Base-by-base conservation (phyloP, 2,888 invertebrate species). In the Pediacus dermestoides region DNA sequence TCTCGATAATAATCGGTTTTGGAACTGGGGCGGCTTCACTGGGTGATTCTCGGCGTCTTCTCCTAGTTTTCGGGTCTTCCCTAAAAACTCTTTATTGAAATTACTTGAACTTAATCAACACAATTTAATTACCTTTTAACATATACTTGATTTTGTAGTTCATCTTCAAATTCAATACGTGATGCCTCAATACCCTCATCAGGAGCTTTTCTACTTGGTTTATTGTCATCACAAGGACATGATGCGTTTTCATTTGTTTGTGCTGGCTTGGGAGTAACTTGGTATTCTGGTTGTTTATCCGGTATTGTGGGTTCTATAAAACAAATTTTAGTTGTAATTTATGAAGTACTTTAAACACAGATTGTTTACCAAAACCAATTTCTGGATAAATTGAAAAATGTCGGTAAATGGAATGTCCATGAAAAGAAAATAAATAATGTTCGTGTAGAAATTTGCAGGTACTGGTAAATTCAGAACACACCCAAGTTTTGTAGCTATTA, bases 61-160 rank as follows among this genome's bases (percentile, higher is more conserved):
- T 42, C 21, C 54, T 41, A 15, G 42, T 39, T n/a, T 39, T 37
- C 7, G 34, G 9, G 6, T 36, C 39, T 9, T 30, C 43, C 18
- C 49, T 48, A 33, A 23, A 47, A 43, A n/a, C n/a, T n/a, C n/a
- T 9, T 28, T 30, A 31, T 30, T 22, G 8, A 22, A 4, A 8
- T 32, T 36, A 32, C 32, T 16, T 18, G 10, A 33, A 8, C 7
- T n/a, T n/a, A n/a, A n/a, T n/a, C n/a, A n/a, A n/a, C n/a, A n/a
- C n/a, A n/a, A n/a, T n/a, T n/a, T n/a, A n/a, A 4, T 13, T 39
- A 48, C 57, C 60, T 70, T 57, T 76, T 78, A 2, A 78, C 62
- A 57, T 81, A 82, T 34, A 90, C 81, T 61, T 75, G 75, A 67
- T 91, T 89, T 58, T 89, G 88, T 32, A 92, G 64, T 21, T 80